phyloP scores from a whole-genome alignment of 2,797 vertebrate species.

The Falco rusticolus region DNA sequence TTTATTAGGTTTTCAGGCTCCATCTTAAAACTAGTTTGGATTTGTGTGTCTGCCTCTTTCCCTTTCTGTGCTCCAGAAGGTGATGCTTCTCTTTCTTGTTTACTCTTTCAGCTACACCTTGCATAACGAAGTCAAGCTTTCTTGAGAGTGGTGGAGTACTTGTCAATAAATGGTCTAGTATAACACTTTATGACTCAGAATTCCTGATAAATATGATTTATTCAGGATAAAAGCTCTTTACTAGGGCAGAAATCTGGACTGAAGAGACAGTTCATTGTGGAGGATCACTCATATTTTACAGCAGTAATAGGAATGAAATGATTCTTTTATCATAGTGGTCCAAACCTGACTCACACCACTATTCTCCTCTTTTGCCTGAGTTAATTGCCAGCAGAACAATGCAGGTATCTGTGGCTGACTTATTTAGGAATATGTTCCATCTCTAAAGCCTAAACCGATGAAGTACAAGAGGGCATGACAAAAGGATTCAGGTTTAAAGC shows the following conservation, averaged over 20 bases:
- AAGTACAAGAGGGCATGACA: conserved; percentile 26
- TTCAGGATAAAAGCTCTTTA: conserved; percentile 43
- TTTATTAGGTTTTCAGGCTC: not conserved
- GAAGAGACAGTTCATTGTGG: conserved; percentile 36
- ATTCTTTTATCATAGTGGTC: conserved; percentile 2
- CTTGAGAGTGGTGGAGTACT: not conserved
- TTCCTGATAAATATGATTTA: conserved; percentile 25
- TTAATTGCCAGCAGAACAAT: conserved; percentile 47
- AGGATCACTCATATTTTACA: conserved; percentile 23
- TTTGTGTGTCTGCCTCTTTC: not conserved
- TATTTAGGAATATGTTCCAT: conserved; percentile 36
- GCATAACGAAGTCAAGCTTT: not conserved
- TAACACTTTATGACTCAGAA: conserved; percentile 37
- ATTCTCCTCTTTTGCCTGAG: not conserved
- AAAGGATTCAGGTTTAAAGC: not conserved
- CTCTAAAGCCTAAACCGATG: not conserved
- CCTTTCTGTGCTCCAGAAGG: not conserved
- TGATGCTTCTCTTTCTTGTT: not conserved
- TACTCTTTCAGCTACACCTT: not conserved
- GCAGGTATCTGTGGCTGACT: not conserved
- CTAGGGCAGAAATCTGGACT: conserved; percentile 29
- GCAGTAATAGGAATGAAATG: not conserved
- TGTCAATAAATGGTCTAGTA: conserved; percentile 2
- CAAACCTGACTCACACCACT: not conserved
- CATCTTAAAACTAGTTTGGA: not conserved